Evolutionary conservation across 92 coral and sea anemone species (phyloP), one percentile per base, ranked within the genome.

Genomic region (Actinernus sp.): DNA sequence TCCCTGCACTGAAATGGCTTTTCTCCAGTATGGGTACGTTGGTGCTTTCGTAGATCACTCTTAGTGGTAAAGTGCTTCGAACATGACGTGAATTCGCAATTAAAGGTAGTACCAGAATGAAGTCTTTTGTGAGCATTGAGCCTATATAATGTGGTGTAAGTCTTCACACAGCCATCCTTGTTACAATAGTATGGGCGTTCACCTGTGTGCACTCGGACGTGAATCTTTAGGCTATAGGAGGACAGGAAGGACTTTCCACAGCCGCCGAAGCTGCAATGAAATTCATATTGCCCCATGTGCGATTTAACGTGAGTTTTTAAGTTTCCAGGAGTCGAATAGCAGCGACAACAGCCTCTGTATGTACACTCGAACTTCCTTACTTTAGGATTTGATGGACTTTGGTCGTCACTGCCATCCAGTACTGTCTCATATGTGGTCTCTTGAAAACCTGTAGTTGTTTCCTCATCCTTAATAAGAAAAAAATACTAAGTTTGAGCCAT

Each of bases 141-240:
- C 3, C 79, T 49, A 29, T 72, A 72, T 1, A 54, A 56, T 26
- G 58, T 72, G 22, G 58, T 53, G 16, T 55, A 72, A 23, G 65
- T 65, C 18, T 56, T 58, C 52, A 45, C 45, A 37, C 79, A 72
- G 13, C 79, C 79, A 31, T 72, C 29, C 31, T 72, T 71, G 22
- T 29, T 48, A 11, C 79, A 72, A 4, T 30, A 47, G 21, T 60
- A 72, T 0, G 79, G 79, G 30, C 50, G 59, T 18, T 72, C 79
- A 5, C 79, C 79, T 3, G 68, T 72, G 38, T 72, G 79, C n/a
- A 72, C 60, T 18, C 79, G 40, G 4, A 72, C 61, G 36, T 72
- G 79, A 32, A 72, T 49, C 51, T 72, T 72, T 8, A 72, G 56
- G 23, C 65, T 72, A 72, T 72, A 72, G 7, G 79, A 72, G 22